These are phyloP conservation scores for Nebria salina DNA, from an alignment of 2,888 invertebrate genomes.

Conservation along the genomic window DNA sequence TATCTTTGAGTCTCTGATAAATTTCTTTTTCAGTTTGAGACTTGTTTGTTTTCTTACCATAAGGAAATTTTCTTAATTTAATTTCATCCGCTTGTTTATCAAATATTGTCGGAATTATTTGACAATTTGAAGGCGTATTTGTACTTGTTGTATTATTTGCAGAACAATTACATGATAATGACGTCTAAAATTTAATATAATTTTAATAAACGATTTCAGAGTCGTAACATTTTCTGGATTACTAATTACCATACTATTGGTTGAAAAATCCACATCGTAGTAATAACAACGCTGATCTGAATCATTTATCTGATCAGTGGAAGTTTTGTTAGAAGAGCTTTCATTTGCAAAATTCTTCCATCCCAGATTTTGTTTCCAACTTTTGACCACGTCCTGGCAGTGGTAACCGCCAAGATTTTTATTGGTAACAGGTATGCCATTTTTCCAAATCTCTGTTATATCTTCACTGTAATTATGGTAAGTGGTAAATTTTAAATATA, in stretches of 20 bases:
- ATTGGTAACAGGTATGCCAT: background rate
- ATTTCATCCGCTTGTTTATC: background rate
- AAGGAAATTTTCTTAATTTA: background rate
- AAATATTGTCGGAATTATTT: background rate
- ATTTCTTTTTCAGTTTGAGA: background rate
- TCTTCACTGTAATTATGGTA: conserved; percentile 17
- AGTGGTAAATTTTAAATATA: background rate
- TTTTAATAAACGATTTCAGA: background rate
- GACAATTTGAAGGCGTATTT: background rate
- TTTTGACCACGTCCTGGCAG: background rate
- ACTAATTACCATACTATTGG: background rate
- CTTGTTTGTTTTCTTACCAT: background rate
- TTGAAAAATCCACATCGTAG: background rate
- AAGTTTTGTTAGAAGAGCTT: background rate
- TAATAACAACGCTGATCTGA: background rate
- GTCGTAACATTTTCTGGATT: background rate
- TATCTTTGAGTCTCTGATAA: background rate
- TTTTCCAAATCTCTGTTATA: conserved; percentile 22
- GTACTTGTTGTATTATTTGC: background rate
- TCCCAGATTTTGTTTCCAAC: conserved; percentile 14
- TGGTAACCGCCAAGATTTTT: background rate
- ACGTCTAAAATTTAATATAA: background rate
- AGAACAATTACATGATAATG: background rate
- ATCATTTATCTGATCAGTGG: background rate
- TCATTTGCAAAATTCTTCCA: conserved; percentile 5